These are phyloP conservation scores for Drosophila longiperda DNA, from an alignment of 2,888 invertebrate genomes.

Conservation along the genomic window DNA sequence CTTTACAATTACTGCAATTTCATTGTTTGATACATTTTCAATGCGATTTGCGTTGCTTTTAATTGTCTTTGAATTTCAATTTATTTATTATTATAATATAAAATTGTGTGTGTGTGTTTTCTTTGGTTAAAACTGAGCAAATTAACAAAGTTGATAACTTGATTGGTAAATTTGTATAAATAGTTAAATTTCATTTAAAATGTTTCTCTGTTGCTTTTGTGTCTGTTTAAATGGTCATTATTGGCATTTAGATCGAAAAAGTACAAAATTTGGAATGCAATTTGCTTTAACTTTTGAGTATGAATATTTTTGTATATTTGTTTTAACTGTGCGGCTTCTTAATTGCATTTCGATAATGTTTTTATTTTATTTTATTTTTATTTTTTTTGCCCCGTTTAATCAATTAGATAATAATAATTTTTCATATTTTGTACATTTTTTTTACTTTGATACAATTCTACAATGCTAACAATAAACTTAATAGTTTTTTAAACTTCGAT, in stretches of 20 bases:
- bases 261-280: slow-evolving; percentile 39
- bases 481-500: slow-evolving; percentile 48
- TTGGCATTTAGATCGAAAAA: slow-evolving; percentile 43
- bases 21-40: slow-evolving; percentile 71
- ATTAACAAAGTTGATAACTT: slow-evolving; percentile 49
- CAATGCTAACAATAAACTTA: slow-evolving; percentile 67
- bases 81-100: slow-evolving; percentile 14
- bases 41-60: slow-evolving; percentile 63
- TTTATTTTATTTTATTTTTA: not conserved
- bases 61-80: slow-evolving; percentile 18
- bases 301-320: slow-evolving; percentile 26
- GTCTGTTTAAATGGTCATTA: slow-evolving; percentile 15
- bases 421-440: slow-evolving; percentile 46
- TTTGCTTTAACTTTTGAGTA: slow-evolving; percentile 37
- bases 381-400: slow-evolving; percentile 1
- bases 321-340: slow-evolving; percentile 44
- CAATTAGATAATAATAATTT: slow-evolving; percentile 12
- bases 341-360: slow-evolving; percentile 23
- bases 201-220: slow-evolving; percentile 18
- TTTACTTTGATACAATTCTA: slow-evolving; percentile 41
- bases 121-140: slow-evolving; percentile 43
- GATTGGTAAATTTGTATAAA: slow-evolving; percentile 36
- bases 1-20: slow-evolving; percentile 63
- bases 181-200: slow-evolving; percentile 48
- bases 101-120: slow-evolving; percentile 13